Conservation (phyloP, 2,888 invertebrate genomes). For the Trissolcus japonicus region DNA sequence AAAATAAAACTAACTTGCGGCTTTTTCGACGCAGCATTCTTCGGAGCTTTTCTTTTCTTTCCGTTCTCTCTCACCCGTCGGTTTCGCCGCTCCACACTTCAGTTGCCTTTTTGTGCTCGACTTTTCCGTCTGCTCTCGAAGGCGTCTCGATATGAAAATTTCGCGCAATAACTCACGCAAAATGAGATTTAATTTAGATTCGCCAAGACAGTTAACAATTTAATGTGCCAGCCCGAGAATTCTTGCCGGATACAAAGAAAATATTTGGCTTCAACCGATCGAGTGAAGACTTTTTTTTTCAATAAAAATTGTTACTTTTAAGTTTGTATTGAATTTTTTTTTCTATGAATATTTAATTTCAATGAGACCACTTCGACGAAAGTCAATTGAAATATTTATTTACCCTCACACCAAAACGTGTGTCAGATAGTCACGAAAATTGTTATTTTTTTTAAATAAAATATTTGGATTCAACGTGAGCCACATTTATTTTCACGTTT, state of each 20-base stretch:
- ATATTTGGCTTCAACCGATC: slow-evolving; percentile 30
- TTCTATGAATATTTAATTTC: too few relatives aligned
- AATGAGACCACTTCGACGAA: too few relatives aligned
- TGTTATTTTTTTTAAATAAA: too few relatives aligned
- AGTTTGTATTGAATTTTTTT: not conserved
- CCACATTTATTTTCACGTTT: not conserved
- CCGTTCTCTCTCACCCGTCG: not conserved
- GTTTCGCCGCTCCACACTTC: slow-evolving; percentile 17
- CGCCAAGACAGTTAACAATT: slow-evolving; percentile 43
- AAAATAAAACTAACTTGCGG: slow-evolving; percentile 42
- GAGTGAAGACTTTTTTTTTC: not conserved
- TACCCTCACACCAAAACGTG: too few relatives aligned
- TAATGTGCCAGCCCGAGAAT: slow-evolving; percentile 33
- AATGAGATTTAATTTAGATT: slow-evolving; percentile 53
- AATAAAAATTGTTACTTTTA: slow-evolving; percentile 17
- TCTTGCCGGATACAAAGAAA: slow-evolving; percentile 31
- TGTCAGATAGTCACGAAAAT: too few relatives aligned
- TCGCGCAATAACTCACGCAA: slow-evolving; percentile 45
- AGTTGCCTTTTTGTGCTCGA: slow-evolving; percentile 14
- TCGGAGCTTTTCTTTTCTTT: slow-evolving; percentile 2
- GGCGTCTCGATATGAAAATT: slow-evolving; percentile 45
- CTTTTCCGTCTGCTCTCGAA: slow-evolving; percentile 35
- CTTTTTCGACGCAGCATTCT: slow-evolving; percentile 19
- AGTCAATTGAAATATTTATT: not conserved
- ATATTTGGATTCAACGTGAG: too few relatives aligned